phyloP scores from a whole-genome alignment of 2,113 vertebrate genomes.

The Solea senegalensis region DNA sequence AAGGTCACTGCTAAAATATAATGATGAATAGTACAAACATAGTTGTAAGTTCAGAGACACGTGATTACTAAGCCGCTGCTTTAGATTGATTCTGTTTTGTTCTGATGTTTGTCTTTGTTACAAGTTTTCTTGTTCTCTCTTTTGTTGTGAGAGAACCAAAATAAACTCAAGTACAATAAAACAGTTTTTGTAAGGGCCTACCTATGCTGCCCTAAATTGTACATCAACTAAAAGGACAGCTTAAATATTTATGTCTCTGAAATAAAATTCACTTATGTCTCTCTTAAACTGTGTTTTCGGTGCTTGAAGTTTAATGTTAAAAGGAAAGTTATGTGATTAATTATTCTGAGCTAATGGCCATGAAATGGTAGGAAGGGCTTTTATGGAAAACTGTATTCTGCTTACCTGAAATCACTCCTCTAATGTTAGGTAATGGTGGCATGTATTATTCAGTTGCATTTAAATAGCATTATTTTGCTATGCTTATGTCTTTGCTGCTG shows the following conservation, averaged over 20 bases:
- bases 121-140: too few species aligned
- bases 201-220: constrained; percentile 16
- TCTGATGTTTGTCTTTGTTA: too few species aligned
- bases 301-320: constrained; percentile 38
- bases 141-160: too few species aligned
- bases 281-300: constrained; percentile 25
- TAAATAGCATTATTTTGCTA: constrained; percentile 14
- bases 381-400: constrained; percentile 51
- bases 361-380: constrained; percentile 32
- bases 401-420: constrained; percentile 48
- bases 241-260: constrained; percentile 60
- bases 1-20: too few species aligned
- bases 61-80: too few species aligned
- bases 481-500: not conserved
- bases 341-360: constrained; percentile 51
- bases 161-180: not conserved
- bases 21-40: too few species aligned
- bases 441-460: constrained; percentile 52
- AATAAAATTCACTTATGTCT: constrained; percentile 43
- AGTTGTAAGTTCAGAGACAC: too few species aligned
- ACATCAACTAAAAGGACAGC: constrained; percentile 11
- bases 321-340: constrained; percentile 53
- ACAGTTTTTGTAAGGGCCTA: constrained; percentile 2
- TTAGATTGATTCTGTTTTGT: too few species aligned
- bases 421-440: constrained; percentile 42